phyloP scores from a whole-genome alignment of 2,888 invertebrate species.

The Drosophila antonietae region DNA sequence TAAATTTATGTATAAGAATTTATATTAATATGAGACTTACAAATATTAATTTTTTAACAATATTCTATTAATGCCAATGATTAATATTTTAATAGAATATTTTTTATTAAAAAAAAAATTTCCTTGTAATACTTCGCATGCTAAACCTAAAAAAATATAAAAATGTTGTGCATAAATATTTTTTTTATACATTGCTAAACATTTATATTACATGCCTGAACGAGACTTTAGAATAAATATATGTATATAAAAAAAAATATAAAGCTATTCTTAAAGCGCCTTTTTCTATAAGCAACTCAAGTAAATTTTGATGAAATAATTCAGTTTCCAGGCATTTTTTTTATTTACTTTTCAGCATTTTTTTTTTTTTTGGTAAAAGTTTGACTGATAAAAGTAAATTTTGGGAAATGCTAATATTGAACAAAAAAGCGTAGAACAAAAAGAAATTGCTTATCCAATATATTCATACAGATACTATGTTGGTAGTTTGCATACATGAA shows the following conservation, averaged over 20 bases:
- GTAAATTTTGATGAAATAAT: background rate
- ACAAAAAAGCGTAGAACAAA: background rate
- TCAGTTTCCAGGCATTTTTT: background rate
- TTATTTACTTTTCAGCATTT: background rate
- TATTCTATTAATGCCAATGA: no score
- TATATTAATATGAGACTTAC: no score
- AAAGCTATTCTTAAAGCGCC: background rate
- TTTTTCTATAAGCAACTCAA: background rate
- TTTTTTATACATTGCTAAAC: no score
- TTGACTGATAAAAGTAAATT: background rate
- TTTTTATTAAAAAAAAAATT: no score
- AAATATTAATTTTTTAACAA: no score
- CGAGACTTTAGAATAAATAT: background rate
- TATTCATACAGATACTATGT: background rate
- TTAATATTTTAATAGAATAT: no score
- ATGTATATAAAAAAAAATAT: background rate
- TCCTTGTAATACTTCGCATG: no score
- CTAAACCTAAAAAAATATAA: no score
- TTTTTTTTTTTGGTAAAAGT: background rate
- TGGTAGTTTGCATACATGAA: background rate
- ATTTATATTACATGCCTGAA: background rate
- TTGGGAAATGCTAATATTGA: background rate
- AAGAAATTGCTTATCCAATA: conserved; percentile 2
- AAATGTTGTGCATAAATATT: no score
- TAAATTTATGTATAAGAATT: no score